Evolutionary conservation across 2,888 invertebrate species (phyloP).

Genomic region (Parnassius mnemosyne): DNA sequence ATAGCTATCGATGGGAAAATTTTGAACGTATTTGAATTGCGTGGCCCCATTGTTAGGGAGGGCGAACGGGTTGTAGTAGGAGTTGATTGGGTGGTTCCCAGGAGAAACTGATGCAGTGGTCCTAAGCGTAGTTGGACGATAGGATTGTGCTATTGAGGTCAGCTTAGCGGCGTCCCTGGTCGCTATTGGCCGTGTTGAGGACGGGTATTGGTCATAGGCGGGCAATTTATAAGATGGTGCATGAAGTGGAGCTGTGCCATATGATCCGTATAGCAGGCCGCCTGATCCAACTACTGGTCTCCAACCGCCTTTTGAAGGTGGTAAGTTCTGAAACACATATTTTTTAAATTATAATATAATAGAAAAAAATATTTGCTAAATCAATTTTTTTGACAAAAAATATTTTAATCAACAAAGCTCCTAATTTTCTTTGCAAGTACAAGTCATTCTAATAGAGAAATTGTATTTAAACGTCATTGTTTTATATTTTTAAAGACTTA

Average conservation of each 20-base stretch:
- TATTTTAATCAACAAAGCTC: no score
- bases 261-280: constrained; percentile 59
- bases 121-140: constrained; percentile 67
- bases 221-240: constrained; percentile 63
- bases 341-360: background rate
- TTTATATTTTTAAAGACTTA: no score
- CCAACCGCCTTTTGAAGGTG: constrained; percentile 82
- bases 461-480: no score
- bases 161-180: constrained; percentile 67
- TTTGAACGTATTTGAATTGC: constrained; percentile 69
- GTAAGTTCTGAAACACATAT: constrained; percentile 59
- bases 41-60: constrained; percentile 55
- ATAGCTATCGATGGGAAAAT: constrained; percentile 62
- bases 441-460: no score
- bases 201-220: constrained; percentile 56
- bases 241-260: constrained; percentile 59
- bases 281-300: constrained; percentile 79
- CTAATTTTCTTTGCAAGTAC: no score
- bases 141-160: constrained; percentile 72
- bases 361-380: background rate
- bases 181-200: constrained; percentile 64
- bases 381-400: no score
- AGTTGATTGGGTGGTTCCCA: constrained; percentile 68
- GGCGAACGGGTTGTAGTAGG: constrained; percentile 70
- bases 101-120: constrained; percentile 48